Conservation (phyloP, 2,113 vertebrate genomes). For the Camelus dromedarius region DNA sequence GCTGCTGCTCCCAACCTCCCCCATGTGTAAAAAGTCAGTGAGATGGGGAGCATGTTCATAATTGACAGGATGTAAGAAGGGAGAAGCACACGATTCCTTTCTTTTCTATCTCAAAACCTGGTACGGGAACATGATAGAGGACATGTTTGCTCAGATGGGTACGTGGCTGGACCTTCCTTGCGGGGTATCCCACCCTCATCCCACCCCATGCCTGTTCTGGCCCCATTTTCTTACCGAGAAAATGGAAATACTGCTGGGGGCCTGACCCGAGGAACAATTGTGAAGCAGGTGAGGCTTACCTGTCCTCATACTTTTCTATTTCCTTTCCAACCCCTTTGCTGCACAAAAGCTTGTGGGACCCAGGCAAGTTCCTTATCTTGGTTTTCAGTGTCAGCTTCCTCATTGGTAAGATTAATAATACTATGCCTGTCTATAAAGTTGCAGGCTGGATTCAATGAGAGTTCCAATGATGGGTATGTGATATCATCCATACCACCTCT, state of each 20-base stretch:
- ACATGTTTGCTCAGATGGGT: neutral
- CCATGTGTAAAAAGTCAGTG: neutral
- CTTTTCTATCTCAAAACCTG: neutral
- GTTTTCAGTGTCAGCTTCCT: neutral
- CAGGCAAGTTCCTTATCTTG: neutral
- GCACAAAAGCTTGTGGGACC: neutral
- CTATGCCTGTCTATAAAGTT: neutral
- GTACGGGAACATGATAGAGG: neutral
- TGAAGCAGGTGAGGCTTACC: neutral
- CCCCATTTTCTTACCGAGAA: neutral
- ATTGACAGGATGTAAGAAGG: neutral
- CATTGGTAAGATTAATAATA: neutral
- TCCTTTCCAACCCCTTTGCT: neutral
- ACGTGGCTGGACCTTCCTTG: neutral
- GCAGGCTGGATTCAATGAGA: neutral
- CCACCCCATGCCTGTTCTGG: neutral
- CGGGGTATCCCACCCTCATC: neutral
- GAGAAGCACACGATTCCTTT: neutral
- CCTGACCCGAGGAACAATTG: neutral
- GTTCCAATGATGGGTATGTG: neutral
- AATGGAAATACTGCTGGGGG: neutral
- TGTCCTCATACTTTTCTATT: neutral
- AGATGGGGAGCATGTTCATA: neutral
- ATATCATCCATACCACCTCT: neutral
- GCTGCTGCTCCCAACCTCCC: neutral